Percentiles rank a stretch among this genome's conserved stretches.
Conservation (phyloP, 35 echinoderm and acorn worm species). For the Ophiothrix spiculata region DNA sequence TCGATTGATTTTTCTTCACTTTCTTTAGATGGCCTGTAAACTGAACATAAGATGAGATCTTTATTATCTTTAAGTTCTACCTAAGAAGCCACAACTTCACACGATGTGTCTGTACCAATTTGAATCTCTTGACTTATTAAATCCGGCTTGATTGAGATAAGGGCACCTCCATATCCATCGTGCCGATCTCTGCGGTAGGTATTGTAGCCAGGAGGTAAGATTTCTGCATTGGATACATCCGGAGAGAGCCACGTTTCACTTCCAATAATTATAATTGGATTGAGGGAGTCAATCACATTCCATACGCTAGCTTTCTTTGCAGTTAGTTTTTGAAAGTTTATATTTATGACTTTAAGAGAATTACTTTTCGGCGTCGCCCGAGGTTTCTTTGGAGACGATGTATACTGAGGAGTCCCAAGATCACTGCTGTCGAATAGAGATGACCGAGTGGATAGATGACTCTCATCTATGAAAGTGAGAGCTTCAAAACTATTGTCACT, state of each 20-base stretch:
- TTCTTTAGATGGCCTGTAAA: not conserved
- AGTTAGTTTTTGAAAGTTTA: not conserved
- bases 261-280: not conserved
- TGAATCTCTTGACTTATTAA: not conserved
- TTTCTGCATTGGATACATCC: not conserved
- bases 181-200: not conserved
- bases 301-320: not conserved
- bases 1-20: not conserved
- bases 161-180: not conserved
- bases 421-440: not conserved
- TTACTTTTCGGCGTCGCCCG: not conserved
- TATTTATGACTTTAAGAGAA: not conserved
- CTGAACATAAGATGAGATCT: not conserved
- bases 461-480: not conserved
- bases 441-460: not conserved
- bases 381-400: not conserved
- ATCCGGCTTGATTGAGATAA: not conserved
- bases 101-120: not conserved
- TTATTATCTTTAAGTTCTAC: not conserved
- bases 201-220: not conserved
- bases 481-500: not conserved
- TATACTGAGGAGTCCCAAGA: not conserved
- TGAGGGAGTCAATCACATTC: not conserved
- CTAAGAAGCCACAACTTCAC: not conserved
- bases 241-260: not conserved